Evolutionary conservation across 1,140 invertebrate species (phyloP).

Genomic region (Drosophila navojoa): DNA sequence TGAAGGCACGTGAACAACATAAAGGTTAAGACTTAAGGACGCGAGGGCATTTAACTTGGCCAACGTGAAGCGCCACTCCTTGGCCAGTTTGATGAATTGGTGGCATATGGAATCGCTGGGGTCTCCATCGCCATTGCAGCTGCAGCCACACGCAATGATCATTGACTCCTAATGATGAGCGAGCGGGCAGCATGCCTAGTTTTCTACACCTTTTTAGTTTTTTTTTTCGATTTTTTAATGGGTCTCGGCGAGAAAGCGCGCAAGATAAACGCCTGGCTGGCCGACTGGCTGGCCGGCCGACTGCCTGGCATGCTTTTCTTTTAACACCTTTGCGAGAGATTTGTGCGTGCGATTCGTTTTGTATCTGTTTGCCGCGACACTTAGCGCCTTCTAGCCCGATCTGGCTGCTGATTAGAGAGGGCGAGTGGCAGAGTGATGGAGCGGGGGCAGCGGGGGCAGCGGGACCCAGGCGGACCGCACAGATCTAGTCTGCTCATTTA

Average conservation of each 20-base stretch:
- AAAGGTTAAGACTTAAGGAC: conserved; percentile 40
- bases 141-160: conserved; percentile 30
- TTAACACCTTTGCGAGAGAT: conserved; percentile 81
- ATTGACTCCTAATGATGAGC: neutral
- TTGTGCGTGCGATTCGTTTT: conserved; percentile 69
- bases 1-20: conserved; percentile 22
- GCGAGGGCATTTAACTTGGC: conserved; percentile 23
- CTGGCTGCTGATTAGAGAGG: conserved; percentile 52
- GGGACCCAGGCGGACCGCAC: neutral
- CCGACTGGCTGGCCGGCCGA: too few relatives aligned
- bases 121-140: conserved; percentile 52
- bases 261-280: conserved; percentile 50
- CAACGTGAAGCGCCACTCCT: conserved; percentile 11
- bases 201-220: neutral
- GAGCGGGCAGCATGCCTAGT: neutral
- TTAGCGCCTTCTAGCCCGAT: conserved; percentile 69
- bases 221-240: conserved; percentile 53
- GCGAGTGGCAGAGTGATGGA: neutral
- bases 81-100: conserved; percentile 57
- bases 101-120: conserved; percentile 49
- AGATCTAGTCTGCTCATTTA: conserved; percentile 57
- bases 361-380: conserved; percentile 65
- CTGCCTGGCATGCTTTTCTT: conserved; percentile 70
- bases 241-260: conserved; percentile 43
- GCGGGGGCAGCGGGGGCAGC: neutral